Evolutionary conservation across 1,140 invertebrate species (phyloP).

Genomic region (Lordiphosa mommai): DNA sequence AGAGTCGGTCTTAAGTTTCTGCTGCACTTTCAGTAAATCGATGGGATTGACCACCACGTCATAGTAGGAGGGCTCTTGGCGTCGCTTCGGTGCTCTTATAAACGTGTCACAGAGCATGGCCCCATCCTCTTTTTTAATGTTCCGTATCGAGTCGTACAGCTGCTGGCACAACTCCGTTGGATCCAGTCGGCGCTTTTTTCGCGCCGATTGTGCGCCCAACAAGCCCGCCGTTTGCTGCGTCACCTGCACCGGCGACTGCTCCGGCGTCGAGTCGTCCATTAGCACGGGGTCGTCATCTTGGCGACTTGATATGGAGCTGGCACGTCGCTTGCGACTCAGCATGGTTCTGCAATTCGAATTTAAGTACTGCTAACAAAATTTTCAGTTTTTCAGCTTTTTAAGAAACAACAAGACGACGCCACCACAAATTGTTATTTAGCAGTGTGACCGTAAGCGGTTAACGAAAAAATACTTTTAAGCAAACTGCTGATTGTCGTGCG

Average conservation of each 20-base stretch:
- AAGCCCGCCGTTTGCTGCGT: conserved; percentile 3
- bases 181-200: conserved; percentile 65
- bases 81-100: conserved; percentile 94
- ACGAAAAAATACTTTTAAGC: too few relatives aligned
- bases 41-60: conserved; percentile 96
- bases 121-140: conserved; percentile 95
- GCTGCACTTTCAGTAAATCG: conserved; percentile 93
- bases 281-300: conserved; percentile 76
- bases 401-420: conserved; percentile 39
- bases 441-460: too few relatives aligned
- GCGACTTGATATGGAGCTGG: conserved; percentile 70
- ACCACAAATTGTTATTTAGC: too few relatives aligned
- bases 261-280: conserved; percentile 80
- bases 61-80: conserved; percentile 94
- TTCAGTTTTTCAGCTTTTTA: not conserved
- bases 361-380: conserved; percentile 11
- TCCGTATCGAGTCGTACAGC: conserved; percentile 94
- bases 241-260: conserved; percentile 81
- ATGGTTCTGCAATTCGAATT: conserved; percentile 29
- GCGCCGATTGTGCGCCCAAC: conserved; percentile 49
- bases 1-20: conserved; percentile 97
- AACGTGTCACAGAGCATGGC: conserved; percentile 95
- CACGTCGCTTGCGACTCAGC: conserved; percentile 74
- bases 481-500: too few relatives aligned
- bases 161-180: conserved; percentile 93